Conservation (phyloP, 2,888 invertebrate species). For the Leptura quadrifasciata region DNA sequence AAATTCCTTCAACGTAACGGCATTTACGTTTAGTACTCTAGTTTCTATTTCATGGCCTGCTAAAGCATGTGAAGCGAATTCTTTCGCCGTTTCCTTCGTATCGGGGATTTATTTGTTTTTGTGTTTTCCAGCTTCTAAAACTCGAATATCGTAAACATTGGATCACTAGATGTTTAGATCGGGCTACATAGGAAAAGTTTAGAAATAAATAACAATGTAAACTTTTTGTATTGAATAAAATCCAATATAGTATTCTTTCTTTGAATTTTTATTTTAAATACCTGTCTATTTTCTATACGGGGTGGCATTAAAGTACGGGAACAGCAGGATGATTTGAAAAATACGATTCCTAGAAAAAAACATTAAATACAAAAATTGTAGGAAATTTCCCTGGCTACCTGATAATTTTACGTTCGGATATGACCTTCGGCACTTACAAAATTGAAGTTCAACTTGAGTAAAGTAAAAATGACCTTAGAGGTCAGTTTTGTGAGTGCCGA, state of each 20-base stretch:
- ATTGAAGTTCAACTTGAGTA: too few relatives aligned
- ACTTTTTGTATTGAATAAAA: conserved; percentile 3
- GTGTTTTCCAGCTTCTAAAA: neutral
- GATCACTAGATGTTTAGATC: neutral
- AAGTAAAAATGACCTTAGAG: too few relatives aligned
- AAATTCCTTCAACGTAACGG: conserved; percentile 12
- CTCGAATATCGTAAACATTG: neutral
- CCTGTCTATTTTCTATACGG: too few relatives aligned
- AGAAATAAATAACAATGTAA: neutral
- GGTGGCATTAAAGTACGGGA: too few relatives aligned
- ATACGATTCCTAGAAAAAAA: too few relatives aligned
- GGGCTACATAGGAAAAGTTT: neutral
- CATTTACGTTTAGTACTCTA: conserved; percentile 6
- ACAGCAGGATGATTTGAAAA: too few relatives aligned
- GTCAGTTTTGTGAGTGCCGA: too few relatives aligned
- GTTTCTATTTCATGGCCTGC: conserved; percentile 16
- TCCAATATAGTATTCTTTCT: neutral
- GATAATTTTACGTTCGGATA: too few relatives aligned
- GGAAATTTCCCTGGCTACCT: too few relatives aligned
- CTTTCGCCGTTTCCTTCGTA: conserved; percentile 5
- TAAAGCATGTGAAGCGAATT: conserved; percentile 1
- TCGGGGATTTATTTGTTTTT: neutral
- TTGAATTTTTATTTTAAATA: neutral
- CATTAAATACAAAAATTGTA: too few relatives aligned
- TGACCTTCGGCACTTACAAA: too few relatives aligned